Evolutionary conservation across 2,113 vertebrate genomes (phyloP).

Genomic region (Aegypius monachus): DNA sequence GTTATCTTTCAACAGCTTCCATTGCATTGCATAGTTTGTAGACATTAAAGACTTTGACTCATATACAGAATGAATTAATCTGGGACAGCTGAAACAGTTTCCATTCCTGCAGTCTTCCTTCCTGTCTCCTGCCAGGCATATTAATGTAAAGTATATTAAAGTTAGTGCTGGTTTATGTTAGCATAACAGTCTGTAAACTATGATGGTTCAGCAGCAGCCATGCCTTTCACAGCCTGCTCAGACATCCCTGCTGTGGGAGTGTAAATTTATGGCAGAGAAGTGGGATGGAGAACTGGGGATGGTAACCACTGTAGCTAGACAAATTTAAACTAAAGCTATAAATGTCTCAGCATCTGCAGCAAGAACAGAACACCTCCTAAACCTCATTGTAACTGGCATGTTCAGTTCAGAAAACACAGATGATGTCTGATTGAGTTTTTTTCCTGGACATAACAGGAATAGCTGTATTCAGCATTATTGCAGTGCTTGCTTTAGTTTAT

Average conservation of each 20-base stretch:
- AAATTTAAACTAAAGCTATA: background rate
- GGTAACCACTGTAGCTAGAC: background rate
- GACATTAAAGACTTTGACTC: conserved; percentile 2
- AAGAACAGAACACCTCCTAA: background rate
- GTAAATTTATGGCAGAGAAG: conserved; percentile 40
- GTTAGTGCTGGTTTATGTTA: conserved; percentile 27
- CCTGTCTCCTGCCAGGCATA: background rate
- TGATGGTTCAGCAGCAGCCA: background rate
- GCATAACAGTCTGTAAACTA: conserved; percentile 9
- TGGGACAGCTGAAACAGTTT: conserved; percentile 19
- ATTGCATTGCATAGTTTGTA: background rate
- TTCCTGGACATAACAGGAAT: background rate
- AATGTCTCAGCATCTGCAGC: conserved; percentile 13
- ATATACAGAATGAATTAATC: conserved; percentile 14
- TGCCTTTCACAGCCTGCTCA: conserved; percentile 20
- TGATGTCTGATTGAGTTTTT: background rate
- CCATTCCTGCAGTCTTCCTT: background rate
- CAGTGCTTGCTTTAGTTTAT: background rate
- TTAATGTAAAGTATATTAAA: conserved; percentile 33
- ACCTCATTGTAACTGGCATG: background rate
- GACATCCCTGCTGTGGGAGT: conserved; percentile 19
- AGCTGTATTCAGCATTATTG: background rate
- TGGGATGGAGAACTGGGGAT: background rate
- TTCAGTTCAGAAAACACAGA: background rate
- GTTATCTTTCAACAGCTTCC: background rate